These are phyloP conservation scores for Chloroceryle aenea DNA, from an alignment of 2,113 vertebrate species.

Conservation along the genomic window DNA sequence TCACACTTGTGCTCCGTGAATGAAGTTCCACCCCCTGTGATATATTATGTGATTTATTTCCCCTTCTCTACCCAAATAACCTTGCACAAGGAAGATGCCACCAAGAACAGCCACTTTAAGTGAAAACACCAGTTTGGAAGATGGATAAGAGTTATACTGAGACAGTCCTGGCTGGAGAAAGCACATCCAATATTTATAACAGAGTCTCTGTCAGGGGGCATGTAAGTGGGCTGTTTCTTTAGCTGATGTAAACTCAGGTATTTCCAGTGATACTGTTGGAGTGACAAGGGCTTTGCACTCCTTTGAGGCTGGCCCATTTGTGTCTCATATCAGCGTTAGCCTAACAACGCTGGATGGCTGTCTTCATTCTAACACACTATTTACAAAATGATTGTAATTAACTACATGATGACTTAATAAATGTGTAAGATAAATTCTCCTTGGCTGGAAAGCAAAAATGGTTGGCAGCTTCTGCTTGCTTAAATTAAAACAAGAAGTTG, in stretches of 20 bases:
- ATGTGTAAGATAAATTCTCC: conserved; percentile 61
- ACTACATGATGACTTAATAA: conserved; percentile 46
- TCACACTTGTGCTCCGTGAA: not conserved
- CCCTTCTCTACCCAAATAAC: not conserved
- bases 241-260: not conserved
- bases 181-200: not conserved
- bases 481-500: conserved; percentile 72
- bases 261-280: rapidly evolving
- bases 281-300: not conserved
- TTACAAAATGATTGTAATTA: conserved; percentile 25
- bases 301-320: not conserved
- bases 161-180: not conserved
- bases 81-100: not conserved
- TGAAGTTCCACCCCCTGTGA: not conserved
- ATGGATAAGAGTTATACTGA: not conserved
- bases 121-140: not conserved
- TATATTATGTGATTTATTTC: not conserved
- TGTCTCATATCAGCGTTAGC: not conserved
- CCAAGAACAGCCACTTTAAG: not conserved
- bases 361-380: not conserved
- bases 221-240: not conserved
- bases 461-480: conserved; percentile 50
- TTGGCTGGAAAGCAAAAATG: conserved; percentile 32
- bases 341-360: not conserved
- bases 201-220: not conserved